Evolutionary conservation across 2,888 invertebrate species (phyloP), one percentile per base, ranked within the genome.

Genomic region (Philonicus albiceps): DNA sequence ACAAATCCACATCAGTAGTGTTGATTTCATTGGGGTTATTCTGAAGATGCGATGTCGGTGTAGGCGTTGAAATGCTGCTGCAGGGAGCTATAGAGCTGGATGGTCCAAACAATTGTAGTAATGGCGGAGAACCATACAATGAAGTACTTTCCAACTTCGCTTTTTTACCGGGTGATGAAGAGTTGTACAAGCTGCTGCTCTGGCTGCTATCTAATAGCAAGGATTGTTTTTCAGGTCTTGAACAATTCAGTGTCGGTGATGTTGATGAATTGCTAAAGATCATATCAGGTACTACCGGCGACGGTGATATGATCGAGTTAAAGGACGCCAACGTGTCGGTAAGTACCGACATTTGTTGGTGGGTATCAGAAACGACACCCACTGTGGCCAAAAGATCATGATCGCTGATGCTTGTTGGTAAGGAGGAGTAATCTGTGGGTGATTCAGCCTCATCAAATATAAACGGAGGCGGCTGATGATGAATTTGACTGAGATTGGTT

Each of bases 261-360:
- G 85, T 84, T 74, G 87, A 74, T 40, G 92, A 91, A 86, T 91
- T 92, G 75, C 91, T 92, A 75, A 92, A 88, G 86, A 92, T 88
- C 87, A 90, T 89, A 87, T 92, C 92, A 86, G 92, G 92, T 88
- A 92, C 91, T 89, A 92, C 91, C 88, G 92, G 91, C 22, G 92
- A 91, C 49, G 92, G 92, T 85, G 92, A 92, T 86, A 92, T 92
- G 89, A 92, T 92, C 88, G 92, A 91, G 89, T 92, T 92, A 86
- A 92, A 91, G 49, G 91, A 90, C 8, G 90, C 30, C 22, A 86
- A 40, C 13, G 64, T 16, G 78, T 85, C 84, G 13, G 87, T 86
- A 43, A 87, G 30, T 11, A 80, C 75, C 40, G 40, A 43, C 37
- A 49, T 74, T 83, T 78, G 86, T 64, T 80, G 74, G 31, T 87